Conservation (phyloP, 2,113 vertebrate genomes). For the Lepus europaeus region DNA sequence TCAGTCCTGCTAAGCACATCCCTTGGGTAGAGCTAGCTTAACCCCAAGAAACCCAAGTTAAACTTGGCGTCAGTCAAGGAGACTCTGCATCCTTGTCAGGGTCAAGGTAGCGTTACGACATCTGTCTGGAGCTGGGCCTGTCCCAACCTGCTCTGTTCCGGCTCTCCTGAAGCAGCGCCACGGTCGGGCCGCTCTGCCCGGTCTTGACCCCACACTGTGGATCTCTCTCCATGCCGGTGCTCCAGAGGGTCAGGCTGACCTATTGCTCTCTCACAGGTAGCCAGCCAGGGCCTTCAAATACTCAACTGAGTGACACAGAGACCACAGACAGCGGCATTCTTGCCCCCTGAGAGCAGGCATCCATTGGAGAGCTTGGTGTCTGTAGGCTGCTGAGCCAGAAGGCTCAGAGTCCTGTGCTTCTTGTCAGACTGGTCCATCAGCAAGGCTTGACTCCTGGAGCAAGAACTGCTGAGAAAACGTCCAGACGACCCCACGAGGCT, state of each 20-base stretch:
- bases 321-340: background rate
- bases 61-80: background rate
- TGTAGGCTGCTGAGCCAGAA: slow-evolving; percentile 1
- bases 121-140: background rate
- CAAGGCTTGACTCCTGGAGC: slow-evolving; percentile 59
- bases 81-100: background rate
- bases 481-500: background rate
- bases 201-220: background rate
- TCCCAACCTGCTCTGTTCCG: background rate
- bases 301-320: background rate
- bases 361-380: background rate
- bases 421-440: slow-evolving; percentile 44
- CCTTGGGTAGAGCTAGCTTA: background rate
- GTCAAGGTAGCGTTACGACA: background rate
- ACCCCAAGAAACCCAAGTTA: slow-evolving; percentile 21
- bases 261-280: slow-evolving; percentile 34
- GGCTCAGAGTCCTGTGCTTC: slow-evolving; percentile 48
- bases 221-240: background rate
- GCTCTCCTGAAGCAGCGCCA: background rate
- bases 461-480: slow-evolving; percentile 48
- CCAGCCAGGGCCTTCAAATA: background rate
- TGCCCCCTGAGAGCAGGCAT: slow-evolving; percentile 7
- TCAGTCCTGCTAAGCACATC: background rate
- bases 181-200: background rate
- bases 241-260: background rate